Percentiles rank a stretch among this genome's conserved stretches.
phyloP scores from a whole-genome alignment of 1,140 invertebrate genomes.

The Ooceraea biroi region DNA sequence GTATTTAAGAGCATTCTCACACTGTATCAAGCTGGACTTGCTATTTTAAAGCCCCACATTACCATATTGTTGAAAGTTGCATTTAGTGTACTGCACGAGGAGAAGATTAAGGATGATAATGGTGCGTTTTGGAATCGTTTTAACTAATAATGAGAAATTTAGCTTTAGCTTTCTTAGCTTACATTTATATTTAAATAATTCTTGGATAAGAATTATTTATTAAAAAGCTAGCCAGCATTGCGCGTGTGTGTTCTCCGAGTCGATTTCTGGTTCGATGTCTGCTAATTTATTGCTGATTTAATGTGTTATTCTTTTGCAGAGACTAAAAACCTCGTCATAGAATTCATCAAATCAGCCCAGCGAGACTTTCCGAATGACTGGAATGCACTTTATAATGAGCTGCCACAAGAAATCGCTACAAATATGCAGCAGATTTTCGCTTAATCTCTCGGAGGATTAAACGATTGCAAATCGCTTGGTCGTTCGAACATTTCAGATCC shows the following conservation, averaged over 20 bases:
- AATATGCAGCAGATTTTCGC: conserved; percentile 80
- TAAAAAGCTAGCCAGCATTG: too few species aligned
- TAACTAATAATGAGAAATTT: neutral
- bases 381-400: conserved; percentile 80
- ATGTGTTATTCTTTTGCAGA: conserved; percentile 82
- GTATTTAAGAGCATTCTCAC: conserved; percentile 89
- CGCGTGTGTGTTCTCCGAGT: too few species aligned
- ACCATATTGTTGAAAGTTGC: conserved; percentile 86
- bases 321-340: conserved; percentile 83
- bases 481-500: neutral
- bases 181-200: neutral
- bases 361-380: conserved; percentile 88
- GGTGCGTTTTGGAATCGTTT: conserved; percentile 77
- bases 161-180: neutral
- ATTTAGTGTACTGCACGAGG: conserved; percentile 86
- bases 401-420: conserved; percentile 81
- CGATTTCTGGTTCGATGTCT: too few species aligned
- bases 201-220: conserved; percentile 7
- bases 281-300: conserved; percentile 20
- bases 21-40: conserved; percentile 88
- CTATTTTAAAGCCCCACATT: conserved; percentile 86
- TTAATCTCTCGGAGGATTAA: conserved; percentile 50
- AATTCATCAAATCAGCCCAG: conserved; percentile 87
- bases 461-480: neutral
- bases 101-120: conserved; percentile 82